phyloP scores from a whole-genome alignment of 2,888 invertebrate species.

The Idaea aversata region DNA sequence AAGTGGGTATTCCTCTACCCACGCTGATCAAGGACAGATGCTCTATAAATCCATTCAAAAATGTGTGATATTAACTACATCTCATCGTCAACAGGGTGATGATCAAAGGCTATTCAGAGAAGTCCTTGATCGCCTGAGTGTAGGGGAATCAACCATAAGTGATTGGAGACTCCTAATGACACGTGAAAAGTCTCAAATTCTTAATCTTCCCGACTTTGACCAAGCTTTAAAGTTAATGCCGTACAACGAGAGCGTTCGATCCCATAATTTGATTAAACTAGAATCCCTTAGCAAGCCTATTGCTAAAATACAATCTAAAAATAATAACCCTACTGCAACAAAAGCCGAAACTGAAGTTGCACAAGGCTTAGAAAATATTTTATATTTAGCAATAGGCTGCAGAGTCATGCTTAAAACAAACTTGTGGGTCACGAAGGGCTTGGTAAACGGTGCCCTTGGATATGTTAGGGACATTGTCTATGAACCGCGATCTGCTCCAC shows the following conservation, averaged over 20 bases:
- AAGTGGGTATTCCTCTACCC: not conserved
- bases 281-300: not conserved
- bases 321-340: not conserved
- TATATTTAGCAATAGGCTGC: not conserved
- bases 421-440: conserved; percentile 1
- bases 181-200: not conserved
- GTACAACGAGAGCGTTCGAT: not conserved
- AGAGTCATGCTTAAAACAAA: not conserved
- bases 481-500: not conserved
- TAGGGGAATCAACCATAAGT: not conserved
- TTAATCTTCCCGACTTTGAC: not conserved
- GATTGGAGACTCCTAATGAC: not conserved
- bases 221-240: not conserved
- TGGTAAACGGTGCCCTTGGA: conserved; percentile 2
- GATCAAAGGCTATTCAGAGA: not conserved
- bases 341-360: not conserved
- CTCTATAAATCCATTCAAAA: not conserved
- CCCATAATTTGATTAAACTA: not conserved
- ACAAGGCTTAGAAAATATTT: not conserved
- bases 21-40: not conserved
- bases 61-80: not conserved
- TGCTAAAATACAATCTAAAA: not conserved
- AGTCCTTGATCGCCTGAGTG: not conserved
- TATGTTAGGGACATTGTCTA: not conserved
- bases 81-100: not conserved